Base-by-base conservation (phyloP, 2,888 invertebrate genomes). In the Julus scandinavius region DNA sequence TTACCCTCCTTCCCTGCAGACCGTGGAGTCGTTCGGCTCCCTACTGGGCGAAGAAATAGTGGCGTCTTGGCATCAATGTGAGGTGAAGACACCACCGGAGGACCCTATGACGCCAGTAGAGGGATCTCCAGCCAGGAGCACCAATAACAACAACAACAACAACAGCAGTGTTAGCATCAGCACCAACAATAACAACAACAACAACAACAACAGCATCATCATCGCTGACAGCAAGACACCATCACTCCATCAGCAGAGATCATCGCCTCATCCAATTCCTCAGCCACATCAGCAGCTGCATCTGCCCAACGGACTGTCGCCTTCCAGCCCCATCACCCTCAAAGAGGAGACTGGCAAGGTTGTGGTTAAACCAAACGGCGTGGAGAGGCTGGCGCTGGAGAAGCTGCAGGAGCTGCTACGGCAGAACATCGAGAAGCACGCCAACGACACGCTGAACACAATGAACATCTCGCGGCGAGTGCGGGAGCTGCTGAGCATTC, bases 371-470 rank as follows among this genome's bases (percentile, higher is more conserved):
- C 96, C 87, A 1, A 40, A 97, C 92, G 97, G 97, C 40, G 97
- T 97, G 97, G 97, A 97, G 92, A 87, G 88, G 58, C 86, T 89
- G 15, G 89, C 90, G 83, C 89, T 91, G 41, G 97, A 97, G 86
- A 94, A 96, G 89, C 94, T 98, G 85, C 98, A 98, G 92, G 98
- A 98, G 92, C 97, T 97, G 96, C 94, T 98, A 89, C 94, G 97
- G 91, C 97, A 97, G 93, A 98, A 98, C 92, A 98, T 98, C 96
- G 98, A 98, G 94, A 97, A 97, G 92, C 97, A 97, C 93, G 97
- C 97, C 88, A 96, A 96, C 90, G 97, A 97, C 91, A 96, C 97
- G 91, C 94, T 99, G 90, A 99, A 99, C 93, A 99, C 99, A n/a
- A 93, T 98, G 89, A 96, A 97, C 93, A 93, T 99, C 91, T 96